Evolutionary conservation across 2,888 invertebrate genomes (phyloP), one percentile per base, ranked within the genome.

Genomic region (Ectobius pallidus): DNA sequence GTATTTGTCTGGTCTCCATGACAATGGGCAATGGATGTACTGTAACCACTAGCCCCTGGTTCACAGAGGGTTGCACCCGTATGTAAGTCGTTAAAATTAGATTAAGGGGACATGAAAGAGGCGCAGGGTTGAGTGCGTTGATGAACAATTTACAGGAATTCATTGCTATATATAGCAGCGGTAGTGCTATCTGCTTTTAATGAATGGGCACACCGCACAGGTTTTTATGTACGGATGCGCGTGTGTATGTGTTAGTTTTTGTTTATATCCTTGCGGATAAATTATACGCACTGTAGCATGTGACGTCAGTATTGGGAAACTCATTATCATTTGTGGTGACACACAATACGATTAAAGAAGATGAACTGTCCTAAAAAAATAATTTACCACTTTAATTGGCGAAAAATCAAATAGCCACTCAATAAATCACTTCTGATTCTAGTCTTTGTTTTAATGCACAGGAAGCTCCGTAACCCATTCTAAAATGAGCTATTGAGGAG

Each of bases 31-130:
- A 55, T 55, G 55, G 22, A 55, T 55, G 55, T 55, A 55, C 55
- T 55, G 55, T 16, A 25, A 20, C 22, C 55, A 4, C 27, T 55
- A 4, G 11, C 7, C 55, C 20, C 4, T 20, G 55, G 34, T 34
- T 34, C 34, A 34, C 34, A 34, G 34, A 34, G 34, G 55, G 3
- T 2, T 55, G 27, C 27, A 25, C 4, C 6, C 55, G 7, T 55
- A 55, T 55, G 27, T 55, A 55, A 70, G 70, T 70, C 70, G 70
- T 70, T 70, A 70, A 62, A 70, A 70, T 70, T 70, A 70, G 63
- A 70, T 70, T 70, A 70, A 62, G 63, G 16, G 70, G 46, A 70
- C 63, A 63, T 70, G 63, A 70, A 70, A 70, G 61, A 49, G 58
- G 25, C 63, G 30, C 18, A 20, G 63, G 42, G 22, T 39, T 63